Base-by-base conservation (phyloP, 2,797 vertebrate genomes). In the Clarias laeviceps region DNA sequence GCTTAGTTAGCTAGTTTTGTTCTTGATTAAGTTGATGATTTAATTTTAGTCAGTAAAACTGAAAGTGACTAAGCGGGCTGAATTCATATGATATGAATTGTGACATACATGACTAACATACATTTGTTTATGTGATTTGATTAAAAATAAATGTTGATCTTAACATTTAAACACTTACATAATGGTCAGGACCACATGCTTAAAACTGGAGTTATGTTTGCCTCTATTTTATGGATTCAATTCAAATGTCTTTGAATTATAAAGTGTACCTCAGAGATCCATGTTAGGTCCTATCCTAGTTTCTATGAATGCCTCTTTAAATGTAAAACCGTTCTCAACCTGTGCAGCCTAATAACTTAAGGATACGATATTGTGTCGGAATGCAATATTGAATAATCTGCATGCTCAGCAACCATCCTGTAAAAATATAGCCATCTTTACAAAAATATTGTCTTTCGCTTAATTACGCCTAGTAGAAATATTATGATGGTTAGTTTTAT, bases 401-500 rank as follows among this genome's bases (percentile, higher is more conserved):
- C 24, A 14, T 40, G 32, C 70, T 59, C 61, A 82, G 27, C 59
- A 29, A 57, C 32, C 32, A 54, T 9, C 22, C 20, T 68, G 61
- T 85, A 80, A 54, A 80, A 77, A 69, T 50, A 68, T 68, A 79
- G 61, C 17, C 54, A 66, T 15, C 61, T 76, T 57, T 14, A 69
- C 27, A 73, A 79, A 69, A 57, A 59, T 66, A 34, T 37, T 57
- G 24, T 37, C 15, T 69, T 34, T 80, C 50, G n/a, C 32, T 40
- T 85, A 81, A 88, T 89, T 72, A 82, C 64, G 66, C 57, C 74
- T 18, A 64, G 18, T 64, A 40, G 70, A 88, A 89, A 90, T 88
- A 90, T 88, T 87, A 86, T 86, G 87, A 90, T 87, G 20, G 56
- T 80, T 83, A 50, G 78, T 27, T 80, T 79, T 87, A 84, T 80